Evolutionary conservation across 2,113 vertebrate genomes (phyloP), one percentile per base, ranked within the genome.

Genomic region (Cyanistes caeruleus): DNA sequence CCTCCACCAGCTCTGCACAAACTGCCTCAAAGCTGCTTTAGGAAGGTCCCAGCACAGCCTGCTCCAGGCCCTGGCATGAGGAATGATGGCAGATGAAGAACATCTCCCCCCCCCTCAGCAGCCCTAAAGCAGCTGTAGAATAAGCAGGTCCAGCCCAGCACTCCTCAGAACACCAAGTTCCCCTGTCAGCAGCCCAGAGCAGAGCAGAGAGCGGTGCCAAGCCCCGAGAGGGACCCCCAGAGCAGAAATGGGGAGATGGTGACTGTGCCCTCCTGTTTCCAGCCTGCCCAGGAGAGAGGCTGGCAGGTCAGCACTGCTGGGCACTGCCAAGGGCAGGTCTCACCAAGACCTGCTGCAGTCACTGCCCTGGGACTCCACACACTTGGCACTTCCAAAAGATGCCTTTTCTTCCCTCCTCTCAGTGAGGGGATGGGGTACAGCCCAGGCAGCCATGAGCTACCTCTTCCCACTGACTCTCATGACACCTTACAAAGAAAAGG

Each of bases 101-200:
- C 33, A 65, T 11, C 22, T 41, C 11, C 22, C 5, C 17, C 59
- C 12, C 16, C 31, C 10, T 8, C 10, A 65, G n/a, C 0, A 0
- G 16, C 23, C 33, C 48, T 33, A 37, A 53, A 35, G 0, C n/a
- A 77, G 51, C 41, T 84, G 20, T 39, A 59, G 77, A 84, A 65
- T 33, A 75, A 62, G 28, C 13, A 39, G 37, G 30, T 19, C 41
- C 22, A 76, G 8, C 6, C 21, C 43, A 80, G 14, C 8, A 44
- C 20, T 62, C 46, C 9, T 49, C 28, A 48, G 78, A 89, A 74
- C 14, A 62, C 27, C 27, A 39, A 79, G 41, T 7, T 85, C 52
- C 31, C 30, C 43, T 6, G 5, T 43, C 43, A 39, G 39, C 39
- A 39, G 37, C 37, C 39, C 25, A 28, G 37, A 17, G 37, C 37